A percentile compares a stretch with the other conserved stretches of the same genome.
Conservation (phyloP, 2,113 vertebrate species). For the Eulacestoma nigropectus region DNA sequence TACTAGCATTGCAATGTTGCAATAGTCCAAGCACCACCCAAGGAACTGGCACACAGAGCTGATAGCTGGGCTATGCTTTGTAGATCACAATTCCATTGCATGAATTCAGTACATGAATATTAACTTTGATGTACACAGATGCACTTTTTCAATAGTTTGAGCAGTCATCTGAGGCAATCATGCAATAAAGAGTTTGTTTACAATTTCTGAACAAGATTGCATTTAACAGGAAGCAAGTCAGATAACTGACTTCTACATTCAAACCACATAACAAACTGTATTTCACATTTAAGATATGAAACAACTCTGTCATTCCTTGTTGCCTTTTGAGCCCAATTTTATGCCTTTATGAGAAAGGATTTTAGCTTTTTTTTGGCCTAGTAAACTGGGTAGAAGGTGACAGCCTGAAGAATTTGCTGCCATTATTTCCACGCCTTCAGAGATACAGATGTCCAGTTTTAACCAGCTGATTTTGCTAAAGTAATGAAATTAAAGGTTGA, state of each 20-base stretch:
- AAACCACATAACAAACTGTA: neutral
- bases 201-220: neutral
- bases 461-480: neutral
- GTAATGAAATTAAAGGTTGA: neutral
- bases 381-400: neutral
- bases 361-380: neutral
- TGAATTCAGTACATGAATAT: neutral
- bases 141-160: neutral
- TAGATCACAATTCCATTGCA: neutral
- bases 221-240: neutral
- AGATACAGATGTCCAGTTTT: neutral
- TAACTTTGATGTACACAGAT: neutral
- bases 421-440: neutral
- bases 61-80: neutral
- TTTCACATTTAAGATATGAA: neutral
- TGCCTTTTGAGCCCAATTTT: neutral
- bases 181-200: neutral
- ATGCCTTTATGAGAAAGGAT: neutral
- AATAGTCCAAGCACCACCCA: neutral
- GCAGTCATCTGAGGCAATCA: neutral
- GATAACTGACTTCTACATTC: neutral
- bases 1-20: neutral
- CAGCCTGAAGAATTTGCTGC: neutral
- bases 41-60: neutral
- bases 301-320: neutral